Conservation (phyloP, 1,140 invertebrate genomes). For the Drosophila simulans region DNA sequence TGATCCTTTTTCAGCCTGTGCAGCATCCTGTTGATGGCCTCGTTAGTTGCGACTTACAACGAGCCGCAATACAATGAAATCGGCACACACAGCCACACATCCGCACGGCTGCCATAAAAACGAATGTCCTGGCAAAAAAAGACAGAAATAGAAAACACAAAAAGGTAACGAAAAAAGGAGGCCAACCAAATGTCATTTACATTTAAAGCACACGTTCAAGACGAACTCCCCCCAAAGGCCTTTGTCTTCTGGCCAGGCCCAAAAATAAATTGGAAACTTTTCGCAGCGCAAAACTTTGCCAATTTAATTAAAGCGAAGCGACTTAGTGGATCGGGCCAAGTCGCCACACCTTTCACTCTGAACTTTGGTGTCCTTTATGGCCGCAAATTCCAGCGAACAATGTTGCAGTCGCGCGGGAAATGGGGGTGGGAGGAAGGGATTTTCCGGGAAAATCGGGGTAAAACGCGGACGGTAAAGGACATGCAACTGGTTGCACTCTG, state of each 20-base stretch:
- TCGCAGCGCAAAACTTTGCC: slow-evolving; percentile 53
- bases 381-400: slow-evolving; percentile 23
- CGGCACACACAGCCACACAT: slow-evolving; percentile 11
- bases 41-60: slow-evolving; percentile 76
- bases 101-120: slow-evolving; percentile 59
- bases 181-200: slow-evolving; percentile 66
- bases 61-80: slow-evolving; percentile 70
- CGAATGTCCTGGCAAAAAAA: slow-evolving; percentile 53
- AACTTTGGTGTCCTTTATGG: slow-evolving; percentile 46
- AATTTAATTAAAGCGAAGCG: slow-evolving; percentile 70
- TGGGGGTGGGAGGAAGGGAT: neutral
- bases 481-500: slow-evolving; percentile 71
- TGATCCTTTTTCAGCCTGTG: slow-evolving; percentile 34
- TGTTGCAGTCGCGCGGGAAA: slow-evolving; percentile 7
- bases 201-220: slow-evolving; percentile 59
- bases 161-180: slow-evolving; percentile 42
- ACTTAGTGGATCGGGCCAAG: slow-evolving; percentile 30
- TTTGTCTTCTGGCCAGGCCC: slow-evolving; percentile 15
- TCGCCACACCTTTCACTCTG: slow-evolving; percentile 20
- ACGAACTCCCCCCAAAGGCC: neutral
- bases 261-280: slow-evolving; percentile 50
- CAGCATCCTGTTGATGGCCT: slow-evolving; percentile 81
- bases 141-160: slow-evolving; percentile 16
- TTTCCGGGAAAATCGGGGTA: neutral
- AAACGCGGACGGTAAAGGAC: neutral